phyloP scores from a whole-genome alignment of 2,797 vertebrate genomes.

The Siniperca scherzeri region DNA sequence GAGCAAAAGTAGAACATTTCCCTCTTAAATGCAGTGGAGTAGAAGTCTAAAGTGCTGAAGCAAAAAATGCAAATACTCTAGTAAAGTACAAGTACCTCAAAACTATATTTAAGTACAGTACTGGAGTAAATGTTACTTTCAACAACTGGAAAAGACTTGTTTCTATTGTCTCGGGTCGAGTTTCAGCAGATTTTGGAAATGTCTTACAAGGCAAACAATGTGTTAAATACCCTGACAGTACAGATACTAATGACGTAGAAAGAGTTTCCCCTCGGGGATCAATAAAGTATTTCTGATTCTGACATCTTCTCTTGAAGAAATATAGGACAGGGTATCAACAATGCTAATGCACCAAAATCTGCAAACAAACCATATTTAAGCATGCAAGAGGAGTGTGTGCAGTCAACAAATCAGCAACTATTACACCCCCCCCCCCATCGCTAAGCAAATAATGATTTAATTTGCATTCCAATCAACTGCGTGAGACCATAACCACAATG shows the following conservation, averaged over 20 bases:
- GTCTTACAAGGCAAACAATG: too few species aligned
- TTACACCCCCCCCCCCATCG: slow-evolving; percentile 10
- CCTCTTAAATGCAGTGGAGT: neutral
- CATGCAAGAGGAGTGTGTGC: slow-evolving; percentile 4
- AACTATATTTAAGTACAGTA: neutral
- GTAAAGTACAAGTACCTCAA: neutral
- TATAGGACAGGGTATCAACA: neutral
- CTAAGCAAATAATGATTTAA: slow-evolving; percentile 39
- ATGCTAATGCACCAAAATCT: slow-evolving; percentile 12
- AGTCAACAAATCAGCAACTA: slow-evolving; percentile 36
- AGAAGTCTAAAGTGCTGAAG: neutral
- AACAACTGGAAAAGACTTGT: neutral
- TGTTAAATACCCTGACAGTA: neutral
- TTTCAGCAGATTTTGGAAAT: neutral
- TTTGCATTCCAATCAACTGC: slow-evolving; percentile 59
- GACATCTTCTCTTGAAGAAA: neutral
- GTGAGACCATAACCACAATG: slow-evolving; percentile 42
- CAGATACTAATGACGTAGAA: neutral
- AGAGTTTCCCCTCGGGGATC: too few species aligned
- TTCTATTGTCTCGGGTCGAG: neutral
- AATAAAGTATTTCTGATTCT: too few species aligned
- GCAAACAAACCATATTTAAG: slow-evolving; percentile 13
- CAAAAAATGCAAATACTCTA: neutral
- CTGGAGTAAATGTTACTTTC: neutral
- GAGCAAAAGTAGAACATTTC: neutral